Evolutionary conservation across 1,140 invertebrate genomes (phyloP).

Genomic region (Panonychus citri): DNA sequence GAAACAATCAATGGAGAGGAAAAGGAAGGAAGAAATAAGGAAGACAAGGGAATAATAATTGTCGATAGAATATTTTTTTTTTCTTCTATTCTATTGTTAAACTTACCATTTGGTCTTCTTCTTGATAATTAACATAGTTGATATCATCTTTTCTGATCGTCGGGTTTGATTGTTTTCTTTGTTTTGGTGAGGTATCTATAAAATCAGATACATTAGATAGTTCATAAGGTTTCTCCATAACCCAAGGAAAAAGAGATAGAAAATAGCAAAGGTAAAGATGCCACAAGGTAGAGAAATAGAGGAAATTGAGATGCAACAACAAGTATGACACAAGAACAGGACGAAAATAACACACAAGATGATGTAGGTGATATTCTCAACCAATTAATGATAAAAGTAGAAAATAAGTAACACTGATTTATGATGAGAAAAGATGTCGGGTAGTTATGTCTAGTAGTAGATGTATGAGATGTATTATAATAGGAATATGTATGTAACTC

Average conservation of each 20-base stretch:
- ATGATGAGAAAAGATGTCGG: no score
- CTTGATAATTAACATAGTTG: background rate
- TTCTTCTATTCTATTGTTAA: background rate
- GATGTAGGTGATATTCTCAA: no score
- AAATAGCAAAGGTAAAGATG: no score
- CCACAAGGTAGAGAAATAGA: no score
- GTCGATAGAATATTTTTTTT: background rate
- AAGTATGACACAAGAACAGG: no score
- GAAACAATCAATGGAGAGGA: background rate
- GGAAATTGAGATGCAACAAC: no score
- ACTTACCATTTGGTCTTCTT: slow-evolving; percentile 1
- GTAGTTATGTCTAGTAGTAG: no score
- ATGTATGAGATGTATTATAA: no score
- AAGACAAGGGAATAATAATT: background rate
- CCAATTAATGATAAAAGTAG: no score
- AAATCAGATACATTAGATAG: background rate
- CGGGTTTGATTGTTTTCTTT: background rate
- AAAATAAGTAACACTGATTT: no score
- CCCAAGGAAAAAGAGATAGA: background rate
- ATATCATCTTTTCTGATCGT: background rate
- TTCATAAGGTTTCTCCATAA: background rate
- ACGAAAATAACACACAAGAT: no score
- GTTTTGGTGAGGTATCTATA: background rate
- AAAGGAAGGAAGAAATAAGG: background rate
- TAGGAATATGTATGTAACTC: no score